Evolutionary conservation across 1,140 invertebrate species (phyloP).

Genomic region (Andrena cerasifolii): DNA sequence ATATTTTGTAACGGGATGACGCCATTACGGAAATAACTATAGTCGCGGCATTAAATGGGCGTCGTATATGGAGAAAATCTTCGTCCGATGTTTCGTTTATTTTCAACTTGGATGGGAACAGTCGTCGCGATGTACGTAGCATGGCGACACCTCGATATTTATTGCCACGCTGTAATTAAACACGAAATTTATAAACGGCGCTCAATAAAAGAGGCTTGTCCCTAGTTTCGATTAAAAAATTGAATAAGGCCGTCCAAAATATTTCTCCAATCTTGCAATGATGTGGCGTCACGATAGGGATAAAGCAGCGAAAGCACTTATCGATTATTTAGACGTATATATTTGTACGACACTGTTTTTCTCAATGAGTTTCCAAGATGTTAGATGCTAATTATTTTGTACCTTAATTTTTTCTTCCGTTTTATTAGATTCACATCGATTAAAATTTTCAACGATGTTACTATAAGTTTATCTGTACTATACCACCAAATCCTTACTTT

Average conservation of each 20-base stretch:
- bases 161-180: neutral
- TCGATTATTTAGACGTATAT: conserved; percentile 39
- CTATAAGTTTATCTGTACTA: neutral
- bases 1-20: conserved; percentile 53
- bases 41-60: conserved; percentile 48
- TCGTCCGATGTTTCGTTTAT: conserved; percentile 25
- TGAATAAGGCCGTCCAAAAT: neutral
- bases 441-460: neutral
- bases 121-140: neutral
- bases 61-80: conserved; percentile 51
- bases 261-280: conserved; percentile 19
- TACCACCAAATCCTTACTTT: neutral
- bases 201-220: neutral
- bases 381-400: neutral
- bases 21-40: conserved; percentile 62
- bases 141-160: neutral
- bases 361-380: neutral
- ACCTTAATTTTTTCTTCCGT: neutral
- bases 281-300: conserved; percentile 31
- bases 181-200: neutral
- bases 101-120: neutral
- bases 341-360: conserved; percentile 13
- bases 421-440: conserved; percentile 11
- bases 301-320: conserved; percentile 40
- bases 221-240: neutral